A percentile compares a stretch with the other conserved stretches of the same genome.
Evolutionary conservation across 1,140 invertebrate genomes (phyloP).

Genomic region (Heliconius himera): DNA sequence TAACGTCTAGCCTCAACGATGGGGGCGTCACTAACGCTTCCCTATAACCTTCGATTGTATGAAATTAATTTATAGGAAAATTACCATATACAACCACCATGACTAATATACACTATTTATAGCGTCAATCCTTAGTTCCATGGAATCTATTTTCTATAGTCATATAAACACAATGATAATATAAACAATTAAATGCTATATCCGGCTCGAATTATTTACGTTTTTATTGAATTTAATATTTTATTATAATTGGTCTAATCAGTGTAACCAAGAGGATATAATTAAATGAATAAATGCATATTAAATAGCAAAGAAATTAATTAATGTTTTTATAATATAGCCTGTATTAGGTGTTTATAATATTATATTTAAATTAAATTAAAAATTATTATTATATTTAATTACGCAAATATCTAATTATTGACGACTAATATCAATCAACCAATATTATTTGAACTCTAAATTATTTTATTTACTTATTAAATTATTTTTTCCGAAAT

Average conservation of each 20-base stretch:
- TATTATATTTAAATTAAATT: neutral
- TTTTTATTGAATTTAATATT: neutral
- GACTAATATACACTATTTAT: conserved; percentile 3
- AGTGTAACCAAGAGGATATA: neutral
- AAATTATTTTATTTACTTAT: no score
- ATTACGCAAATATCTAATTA: no score
- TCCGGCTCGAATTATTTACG: conserved; percentile 3
- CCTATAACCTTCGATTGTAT: neutral
- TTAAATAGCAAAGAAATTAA: neutral
- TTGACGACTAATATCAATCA: no score
- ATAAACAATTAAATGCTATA: neutral
- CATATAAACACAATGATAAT: neutral
- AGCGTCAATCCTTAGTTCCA: conserved; percentile 3
- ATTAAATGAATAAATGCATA: neutral
- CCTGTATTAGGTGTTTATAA: neutral
- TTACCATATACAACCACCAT: neutral
- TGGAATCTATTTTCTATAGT: neutral
- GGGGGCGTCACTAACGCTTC: conserved; percentile 2
- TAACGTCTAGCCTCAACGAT: neutral
- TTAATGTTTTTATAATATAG: neutral
- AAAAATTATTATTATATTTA: neutral
- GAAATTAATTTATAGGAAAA: neutral
- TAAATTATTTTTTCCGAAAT: no score
- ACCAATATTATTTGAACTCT: no score
- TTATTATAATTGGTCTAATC: neutral